Base-by-base conservation (phyloP, 2,888 invertebrate species). In the Polietes domitor region DNA sequence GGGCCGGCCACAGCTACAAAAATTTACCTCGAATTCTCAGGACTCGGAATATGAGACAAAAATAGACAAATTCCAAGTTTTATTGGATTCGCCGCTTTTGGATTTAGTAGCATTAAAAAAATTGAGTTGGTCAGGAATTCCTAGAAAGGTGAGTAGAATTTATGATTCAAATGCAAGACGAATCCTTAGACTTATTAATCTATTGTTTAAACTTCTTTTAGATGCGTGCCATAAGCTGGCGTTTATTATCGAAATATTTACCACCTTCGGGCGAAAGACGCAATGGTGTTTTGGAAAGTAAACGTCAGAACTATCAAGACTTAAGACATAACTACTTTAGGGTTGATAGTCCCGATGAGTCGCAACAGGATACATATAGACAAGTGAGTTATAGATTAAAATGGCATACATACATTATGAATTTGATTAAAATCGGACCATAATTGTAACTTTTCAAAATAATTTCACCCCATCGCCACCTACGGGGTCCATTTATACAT, bases 281-380 rank as follows among this genome's bases (percentile, higher is more conserved):
- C 26, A 95, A 96, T 85, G 96, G 96, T 86, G 98, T 97, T 6
- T 92, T 99, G 85, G 96, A 97, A 90, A 94, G 98, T 76, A 99
- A 99, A 93, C 94, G 99, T 17, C 96, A 97, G 81, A 99, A 99
- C 92, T 99, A 99, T 93, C 97, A 97, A 94, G 97, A 97, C 91
- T 95, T 98, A 88, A 97, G 99, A 21, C 95, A 96, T 86, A 98
- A 99, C 92, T 99, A 99, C 93, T 99, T 98, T 92, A 97, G 97
- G 89, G 96, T 97, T 0, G 96, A 98, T 88, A 94, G 96, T 88
- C 89, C 94, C 71, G 95, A 95, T 88, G 97, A 97, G 91, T 94
- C 95, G 75, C 96, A 97, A 91, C 95, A 96, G 91, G 99, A 99
- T 90, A 99, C 98, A 24, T 99, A 98, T 93, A 94, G 96, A 92